These are phyloP conservation scores for Sarotherodon lohbergeri DNA, from an alignment of 2,113 vertebrate genomes.

Conservation along the genomic window DNA sequence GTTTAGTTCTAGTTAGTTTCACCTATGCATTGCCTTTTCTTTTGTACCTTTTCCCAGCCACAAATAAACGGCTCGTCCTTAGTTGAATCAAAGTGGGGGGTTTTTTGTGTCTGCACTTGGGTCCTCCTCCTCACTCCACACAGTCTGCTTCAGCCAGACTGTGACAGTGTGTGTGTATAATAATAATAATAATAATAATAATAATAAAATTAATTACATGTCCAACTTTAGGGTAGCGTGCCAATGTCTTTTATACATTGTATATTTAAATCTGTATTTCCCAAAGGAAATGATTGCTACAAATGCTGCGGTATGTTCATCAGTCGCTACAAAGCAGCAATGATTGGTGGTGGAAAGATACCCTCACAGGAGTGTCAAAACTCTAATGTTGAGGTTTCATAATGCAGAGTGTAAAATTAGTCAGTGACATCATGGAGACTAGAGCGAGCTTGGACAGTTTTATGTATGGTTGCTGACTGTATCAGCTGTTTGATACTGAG, in stretches of 20 bases:
- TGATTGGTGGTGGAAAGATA: background rate
- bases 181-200: accelerated
- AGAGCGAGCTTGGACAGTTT: background rate
- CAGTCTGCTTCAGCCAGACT: background rate
- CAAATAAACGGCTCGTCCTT: background rate
- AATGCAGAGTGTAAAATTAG: background rate
- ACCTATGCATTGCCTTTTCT: background rate
- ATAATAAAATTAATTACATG: background rate
- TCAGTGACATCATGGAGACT: background rate
- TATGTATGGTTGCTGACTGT: background rate
- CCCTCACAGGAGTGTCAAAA: background rate
- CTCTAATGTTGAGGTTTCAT: background rate
- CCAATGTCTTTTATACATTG: accelerated
- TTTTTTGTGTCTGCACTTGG: background rate
- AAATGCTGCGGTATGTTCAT: background rate
- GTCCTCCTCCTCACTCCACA: background rate
- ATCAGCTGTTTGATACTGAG: background rate
- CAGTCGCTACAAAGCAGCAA: background rate
- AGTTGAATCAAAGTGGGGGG: background rate
- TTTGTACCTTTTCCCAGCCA: background rate
- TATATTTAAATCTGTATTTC: background rate
- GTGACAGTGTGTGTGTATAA: background rate
- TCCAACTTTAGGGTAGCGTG: background rate
- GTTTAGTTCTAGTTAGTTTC: background rate
- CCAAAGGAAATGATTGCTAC: background rate